Evolutionary conservation across 1,140 invertebrate species (phyloP), one percentile per base, ranked within the genome.

Genomic region (Polypedilum vanderplanki): DNA sequence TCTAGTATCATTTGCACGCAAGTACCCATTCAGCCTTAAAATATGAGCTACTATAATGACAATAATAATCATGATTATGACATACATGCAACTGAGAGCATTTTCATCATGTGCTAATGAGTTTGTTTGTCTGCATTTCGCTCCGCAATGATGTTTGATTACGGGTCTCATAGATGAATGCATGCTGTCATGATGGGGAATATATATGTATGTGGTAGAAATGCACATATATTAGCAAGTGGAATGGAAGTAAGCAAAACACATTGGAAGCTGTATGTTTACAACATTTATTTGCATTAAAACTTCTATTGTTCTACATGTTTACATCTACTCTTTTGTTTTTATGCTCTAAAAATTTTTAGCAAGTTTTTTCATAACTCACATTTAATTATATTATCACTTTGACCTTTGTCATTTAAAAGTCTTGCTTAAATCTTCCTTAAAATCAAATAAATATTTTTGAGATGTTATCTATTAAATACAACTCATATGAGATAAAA

Each of bases 211-310:
- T 57, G 46, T 57, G 46, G 12, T 15, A n/a, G n/a, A n/a, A 57
- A 57, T 57, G 46, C 46, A 15, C 46, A 57, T 57, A 57, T 15
- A 57, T 57, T 57, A 57, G 46, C n/a, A 15, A 57, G 12, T 57
- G 12, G 46, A 12, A 57, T 57, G n/a, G n/a, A 15, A n/a, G 46
- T 12, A 15, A 15, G 15, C 12, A 57, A 0, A 57, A 12, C 12
- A 57, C 12, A 57, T n/a, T n/a, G n/a, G n/a, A n/a, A n/a, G n/a
- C n/a, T 57, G 46, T 3, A n/a, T 57, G 46, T 57, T 57, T 57
- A 57, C 46, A 57, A 57, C 46, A n/a, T 57, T 57, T 57, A 57
- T 57, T 57, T 57, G 46, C 46, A 57, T 57, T 57, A 57, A 57
- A 57, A 57, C 46, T n/a, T n/a, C 46, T 57, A 57, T 57, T 57